phyloP scores from a whole-genome alignment of 2,113 vertebrate species.

The Lagopus muta region DNA sequence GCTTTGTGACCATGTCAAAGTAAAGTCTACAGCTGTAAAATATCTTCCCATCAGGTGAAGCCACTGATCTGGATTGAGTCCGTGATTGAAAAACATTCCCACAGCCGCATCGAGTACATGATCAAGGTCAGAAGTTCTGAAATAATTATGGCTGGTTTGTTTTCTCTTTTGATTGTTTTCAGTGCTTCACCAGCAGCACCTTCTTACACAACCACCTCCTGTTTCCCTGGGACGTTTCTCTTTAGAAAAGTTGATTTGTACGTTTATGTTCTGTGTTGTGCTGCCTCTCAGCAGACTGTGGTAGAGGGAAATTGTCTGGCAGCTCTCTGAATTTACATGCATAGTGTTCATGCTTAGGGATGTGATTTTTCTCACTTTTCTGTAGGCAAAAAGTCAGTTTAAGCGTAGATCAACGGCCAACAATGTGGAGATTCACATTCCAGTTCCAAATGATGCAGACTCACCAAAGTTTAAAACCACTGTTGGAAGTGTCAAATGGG shows the following conservation, averaged over 20 bases:
- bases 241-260: neutral
- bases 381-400: conserved; percentile 96
- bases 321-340: neutral
- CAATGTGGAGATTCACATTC: conserved; percentile 99
- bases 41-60: conserved; percentile 84
- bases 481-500: conserved; percentile 98
- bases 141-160: neutral
- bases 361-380: neutral
- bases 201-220: neutral
- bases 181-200: neutral
- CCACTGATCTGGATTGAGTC: conserved; percentile 99
- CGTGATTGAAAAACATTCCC: conserved; percentile 98
- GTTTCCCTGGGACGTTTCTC: neutral
- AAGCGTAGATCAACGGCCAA: conserved; percentile 97
- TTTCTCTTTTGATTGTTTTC: neutral
- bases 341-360: neutral
- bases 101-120: conserved; percentile 99
- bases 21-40: neutral
- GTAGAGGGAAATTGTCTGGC: neutral
- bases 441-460: conserved; percentile 95
- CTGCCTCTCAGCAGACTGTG: neutral
- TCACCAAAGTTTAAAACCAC: conserved; percentile 99
- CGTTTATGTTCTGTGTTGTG: neutral
- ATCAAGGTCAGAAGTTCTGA: conserved; percentile 85
- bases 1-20: neutral